Conservation (phyloP, 2,888 invertebrate species). For the Parnassius mnemosyne region DNA sequence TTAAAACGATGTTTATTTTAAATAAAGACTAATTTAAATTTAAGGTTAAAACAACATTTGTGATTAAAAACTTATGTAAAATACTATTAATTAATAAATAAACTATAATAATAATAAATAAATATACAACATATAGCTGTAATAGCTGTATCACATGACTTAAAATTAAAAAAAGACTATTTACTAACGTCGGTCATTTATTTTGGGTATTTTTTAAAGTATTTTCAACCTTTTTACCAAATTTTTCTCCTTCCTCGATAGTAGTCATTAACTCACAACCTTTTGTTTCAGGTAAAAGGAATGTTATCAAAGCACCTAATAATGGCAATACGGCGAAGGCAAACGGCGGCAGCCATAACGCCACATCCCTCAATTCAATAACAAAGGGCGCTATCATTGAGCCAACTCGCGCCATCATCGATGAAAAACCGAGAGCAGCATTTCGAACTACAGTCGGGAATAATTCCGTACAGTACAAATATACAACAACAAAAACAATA, state of each 20-base stretch:
- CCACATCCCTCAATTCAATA: constrained; percentile 77
- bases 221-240: constrained; percentile 51
- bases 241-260: constrained; percentile 87
- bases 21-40: too few relatives aligned
- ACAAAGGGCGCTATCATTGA: constrained; percentile 93
- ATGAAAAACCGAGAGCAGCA: constrained; percentile 92
- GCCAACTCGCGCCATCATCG: constrained; percentile 92
- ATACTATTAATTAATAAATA: too few relatives aligned
- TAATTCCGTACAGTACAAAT: constrained; percentile 91
- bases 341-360: constrained; percentile 83
- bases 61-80: too few relatives aligned
- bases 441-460: constrained; percentile 95
- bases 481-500: constrained; percentile 91
- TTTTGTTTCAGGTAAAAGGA: constrained; percentile 89
- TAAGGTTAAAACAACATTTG: too few relatives aligned
- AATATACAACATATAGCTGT: too few relatives aligned
- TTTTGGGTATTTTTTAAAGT: too few relatives aligned
- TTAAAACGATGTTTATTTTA: too few relatives aligned
- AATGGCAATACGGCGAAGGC: constrained; percentile 86
- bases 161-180: not conserved
- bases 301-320: constrained; percentile 71
- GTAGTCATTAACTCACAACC: constrained; percentile 88
- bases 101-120: too few relatives aligned
- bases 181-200: not conserved
- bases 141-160: too few relatives aligned